Conservation (phyloP, 2,113 vertebrate species). For the Thalassoma bifasciatum region DNA sequence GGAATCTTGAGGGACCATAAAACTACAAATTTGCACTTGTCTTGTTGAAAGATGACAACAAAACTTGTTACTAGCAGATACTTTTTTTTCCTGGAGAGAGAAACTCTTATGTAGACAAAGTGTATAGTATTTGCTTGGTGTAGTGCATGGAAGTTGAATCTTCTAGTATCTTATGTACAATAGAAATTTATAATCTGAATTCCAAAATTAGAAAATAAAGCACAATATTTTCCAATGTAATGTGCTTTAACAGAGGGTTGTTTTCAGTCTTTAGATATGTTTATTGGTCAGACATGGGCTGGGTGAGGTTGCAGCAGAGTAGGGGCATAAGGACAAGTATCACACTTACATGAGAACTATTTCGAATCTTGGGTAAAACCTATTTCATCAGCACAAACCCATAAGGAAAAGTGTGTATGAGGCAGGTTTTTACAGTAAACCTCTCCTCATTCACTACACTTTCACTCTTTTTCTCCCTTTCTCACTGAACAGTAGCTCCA, state of each 20-base stretch:
- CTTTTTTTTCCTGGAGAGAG: too few species aligned
- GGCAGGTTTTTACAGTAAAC: conserved; percentile 8
- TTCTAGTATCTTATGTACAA: neutral
- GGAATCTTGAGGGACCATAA: neutral
- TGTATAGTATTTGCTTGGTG: neutral
- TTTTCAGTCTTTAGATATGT: conserved; percentile 41
- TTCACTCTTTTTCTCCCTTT: conserved; percentile 26
- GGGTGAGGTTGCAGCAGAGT: conserved; percentile 26
- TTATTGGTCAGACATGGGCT: conserved; percentile 55
- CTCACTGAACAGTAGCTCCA: conserved; percentile 53
- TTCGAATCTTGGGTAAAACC: conserved; percentile 9
- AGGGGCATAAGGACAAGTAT: too few species aligned
- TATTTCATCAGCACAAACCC: neutral
- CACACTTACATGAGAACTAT: conserved; percentile 1
- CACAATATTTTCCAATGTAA: conserved; percentile 18
- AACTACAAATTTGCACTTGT: too few species aligned
- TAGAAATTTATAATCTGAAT: neutral
- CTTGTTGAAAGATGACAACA: too few species aligned
- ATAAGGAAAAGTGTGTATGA: conserved; percentile 3
- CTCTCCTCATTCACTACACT: neutral
- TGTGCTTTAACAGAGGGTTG: conserved; percentile 22
- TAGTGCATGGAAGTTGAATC: too few species aligned
- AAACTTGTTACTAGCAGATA: too few species aligned
- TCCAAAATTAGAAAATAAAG: neutral
- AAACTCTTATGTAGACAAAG: neutral